Evolutionary conservation across 2,888 invertebrate species (phyloP).

Genomic region (Dynastes maya): DNA sequence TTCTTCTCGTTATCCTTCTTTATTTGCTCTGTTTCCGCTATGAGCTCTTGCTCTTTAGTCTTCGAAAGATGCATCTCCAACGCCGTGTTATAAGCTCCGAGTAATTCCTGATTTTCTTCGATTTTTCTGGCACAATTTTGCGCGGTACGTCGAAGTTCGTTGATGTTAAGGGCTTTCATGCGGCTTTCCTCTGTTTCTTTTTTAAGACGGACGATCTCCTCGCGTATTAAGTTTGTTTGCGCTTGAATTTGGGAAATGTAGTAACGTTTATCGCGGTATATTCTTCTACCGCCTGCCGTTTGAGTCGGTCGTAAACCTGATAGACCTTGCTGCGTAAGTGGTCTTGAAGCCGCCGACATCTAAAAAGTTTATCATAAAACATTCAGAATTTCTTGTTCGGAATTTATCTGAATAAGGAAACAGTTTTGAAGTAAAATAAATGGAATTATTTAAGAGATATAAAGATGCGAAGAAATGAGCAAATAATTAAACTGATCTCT

Average conservation of each 20-base stretch:
- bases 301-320: slow-evolving; percentile 56
- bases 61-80: slow-evolving; percentile 58
- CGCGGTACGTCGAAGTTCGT: slow-evolving; percentile 55
- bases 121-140: slow-evolving; percentile 56
- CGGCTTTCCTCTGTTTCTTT: slow-evolving; percentile 55
- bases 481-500: background rate
- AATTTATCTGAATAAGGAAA: background rate
- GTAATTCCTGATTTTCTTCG: slow-evolving; percentile 57
- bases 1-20: slow-evolving; percentile 56
- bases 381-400: background rate
- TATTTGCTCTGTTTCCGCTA: slow-evolving; percentile 55
- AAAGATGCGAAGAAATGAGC: background rate
- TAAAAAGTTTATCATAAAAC: slow-evolving; percentile 26
- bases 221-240: slow-evolving; percentile 57
- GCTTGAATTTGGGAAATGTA: slow-evolving; percentile 56
- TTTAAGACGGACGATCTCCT: slow-evolving; percentile 55
- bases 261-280: slow-evolving; percentile 59
- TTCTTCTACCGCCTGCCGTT: slow-evolving; percentile 57
- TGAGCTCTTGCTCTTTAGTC: slow-evolving; percentile 56
- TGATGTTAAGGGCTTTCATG: slow-evolving; percentile 55
- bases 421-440: background rate
- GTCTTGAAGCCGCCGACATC: slow-evolving; percentile 57
- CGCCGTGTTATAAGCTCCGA: slow-evolving; percentile 56
- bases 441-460: background rate
- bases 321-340: slow-evolving; percentile 61